Evolutionary conservation across 2,113 vertebrate genomes (phyloP).

Genomic region (Coryphaenoides rupestris): DNA sequence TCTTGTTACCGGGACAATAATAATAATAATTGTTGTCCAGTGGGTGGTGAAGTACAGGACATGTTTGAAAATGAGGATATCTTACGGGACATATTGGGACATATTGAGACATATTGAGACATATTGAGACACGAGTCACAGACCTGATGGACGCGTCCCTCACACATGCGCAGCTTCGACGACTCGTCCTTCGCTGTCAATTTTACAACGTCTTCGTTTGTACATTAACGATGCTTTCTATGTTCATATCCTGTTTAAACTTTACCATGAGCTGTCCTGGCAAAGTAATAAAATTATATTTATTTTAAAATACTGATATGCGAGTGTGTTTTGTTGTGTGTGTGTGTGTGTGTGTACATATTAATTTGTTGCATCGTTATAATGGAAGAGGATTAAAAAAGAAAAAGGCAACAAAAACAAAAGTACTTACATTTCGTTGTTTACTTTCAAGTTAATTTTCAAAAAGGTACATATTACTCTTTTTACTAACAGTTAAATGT

Average conservation of each 20-base stretch:
- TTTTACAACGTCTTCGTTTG: conserved; percentile 84
- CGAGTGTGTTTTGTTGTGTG: background rate
- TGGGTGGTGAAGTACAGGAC: too few species aligned
- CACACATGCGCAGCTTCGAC: conserved; percentile 68
- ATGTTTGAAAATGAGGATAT: too few species aligned
- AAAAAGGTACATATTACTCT: conserved; percentile 85
- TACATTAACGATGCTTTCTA: conserved; percentile 98
- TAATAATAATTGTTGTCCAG: too few species aligned
- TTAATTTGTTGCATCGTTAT: too few species aligned
- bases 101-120: background rate
- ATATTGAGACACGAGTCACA: conserved; percentile 5
- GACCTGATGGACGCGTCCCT: too few species aligned
- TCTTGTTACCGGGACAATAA: too few species aligned
- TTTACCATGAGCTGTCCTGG: conserved; percentile 98
- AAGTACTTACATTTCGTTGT: conserved; percentile 80
- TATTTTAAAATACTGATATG: conserved; percentile 83
- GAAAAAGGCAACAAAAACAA: background rate
- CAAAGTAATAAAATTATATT: conserved; percentile 99
- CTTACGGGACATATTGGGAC: too few species aligned
- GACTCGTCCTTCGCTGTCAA: conserved; percentile 78
- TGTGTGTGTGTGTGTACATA: too few species aligned
- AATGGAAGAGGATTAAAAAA: too few species aligned
- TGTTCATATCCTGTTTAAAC: conserved; percentile 97
- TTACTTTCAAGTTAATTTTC: conserved; percentile 95
- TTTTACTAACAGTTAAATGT: conserved; percentile 90